A percentile compares a stretch with the other conserved stretches of the same genome.
These are phyloP conservation scores for Chloropsis hardwickii DNA, from an alignment of 2,113 vertebrate genomes.

Conservation along the genomic window DNA sequence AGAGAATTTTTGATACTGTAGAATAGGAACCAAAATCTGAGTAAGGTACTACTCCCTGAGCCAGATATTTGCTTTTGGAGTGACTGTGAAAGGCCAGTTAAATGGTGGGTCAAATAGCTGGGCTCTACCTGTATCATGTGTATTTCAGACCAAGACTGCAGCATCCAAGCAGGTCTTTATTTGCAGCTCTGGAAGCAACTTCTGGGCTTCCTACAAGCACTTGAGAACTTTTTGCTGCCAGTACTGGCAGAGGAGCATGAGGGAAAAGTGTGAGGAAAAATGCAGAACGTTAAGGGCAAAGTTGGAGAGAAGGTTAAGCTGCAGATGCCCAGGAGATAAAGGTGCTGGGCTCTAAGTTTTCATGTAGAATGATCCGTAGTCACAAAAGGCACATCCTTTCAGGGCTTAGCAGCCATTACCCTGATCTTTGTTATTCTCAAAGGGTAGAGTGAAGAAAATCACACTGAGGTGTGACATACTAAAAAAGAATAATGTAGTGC, in stretches of 20 bases:
- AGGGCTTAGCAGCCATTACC: background rate
- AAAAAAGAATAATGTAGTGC: background rate
- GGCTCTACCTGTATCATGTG: rapidly evolving
- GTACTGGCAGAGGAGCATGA: background rate
- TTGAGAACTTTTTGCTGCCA: background rate
- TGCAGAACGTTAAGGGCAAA: background rate
- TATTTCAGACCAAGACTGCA: background rate
- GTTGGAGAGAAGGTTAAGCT: background rate
- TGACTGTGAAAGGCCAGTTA: rapidly evolving
- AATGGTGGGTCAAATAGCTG: background rate
- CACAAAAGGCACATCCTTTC: background rate
- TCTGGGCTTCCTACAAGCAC: background rate
- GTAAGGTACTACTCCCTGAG: background rate
- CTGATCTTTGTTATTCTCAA: background rate
- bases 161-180: background rate
- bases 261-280: background rate
- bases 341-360: background rate
- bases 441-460: background rate
- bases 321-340: background rate
- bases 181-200: background rate
- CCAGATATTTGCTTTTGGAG: background rate
- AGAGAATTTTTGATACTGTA: rapidly evolving
- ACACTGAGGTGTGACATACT: background rate
- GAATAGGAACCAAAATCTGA: background rate
- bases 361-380: background rate